Evolutionary conservation across 92 coral and sea anemone genomes (phyloP).

Genomic region (Palythoa caribaeorum): DNA sequence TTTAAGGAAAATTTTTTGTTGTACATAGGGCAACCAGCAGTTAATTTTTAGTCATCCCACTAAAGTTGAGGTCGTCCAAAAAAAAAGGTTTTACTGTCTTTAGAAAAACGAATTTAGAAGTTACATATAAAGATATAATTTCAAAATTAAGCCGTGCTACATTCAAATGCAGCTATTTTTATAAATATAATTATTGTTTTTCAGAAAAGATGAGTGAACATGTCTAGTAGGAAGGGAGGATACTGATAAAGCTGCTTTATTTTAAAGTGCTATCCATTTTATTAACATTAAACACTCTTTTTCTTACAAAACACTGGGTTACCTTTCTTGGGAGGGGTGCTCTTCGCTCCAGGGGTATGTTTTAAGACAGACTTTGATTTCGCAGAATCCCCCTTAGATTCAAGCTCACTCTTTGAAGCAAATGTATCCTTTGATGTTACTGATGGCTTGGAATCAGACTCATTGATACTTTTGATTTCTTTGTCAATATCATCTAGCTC

Average conservation of each 20-base stretch:
- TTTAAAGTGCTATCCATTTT: neutral
- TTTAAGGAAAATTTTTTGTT: too few relatives aligned
- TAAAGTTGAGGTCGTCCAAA: too few relatives aligned
- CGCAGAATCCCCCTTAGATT: neutral
- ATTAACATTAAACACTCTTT: neutral
- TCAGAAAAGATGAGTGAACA: too few relatives aligned
- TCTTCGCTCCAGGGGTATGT: slow-evolving; percentile 15
- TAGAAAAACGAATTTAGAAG: too few relatives aligned
- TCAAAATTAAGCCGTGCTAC: too few relatives aligned
- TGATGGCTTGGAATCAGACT: slow-evolving; percentile 51
- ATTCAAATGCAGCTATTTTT: too few relatives aligned
- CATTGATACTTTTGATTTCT: slow-evolving; percentile 76
- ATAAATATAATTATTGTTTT: too few relatives aligned
- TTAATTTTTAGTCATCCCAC: too few relatives aligned
- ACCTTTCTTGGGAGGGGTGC: slow-evolving; percentile 6
- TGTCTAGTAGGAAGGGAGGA: too few relatives aligned
- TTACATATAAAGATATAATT: too few relatives aligned
- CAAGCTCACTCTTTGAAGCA: slow-evolving; percentile 5
- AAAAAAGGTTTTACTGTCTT: too few relatives aligned
- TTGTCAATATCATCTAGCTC: slow-evolving; percentile 95
- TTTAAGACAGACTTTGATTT: slow-evolving; percentile 21
- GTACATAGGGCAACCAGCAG: too few relatives aligned
- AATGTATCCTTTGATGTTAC: slow-evolving; percentile 5
- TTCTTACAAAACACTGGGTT: neutral
- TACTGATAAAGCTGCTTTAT: neutral